A percentile compares a stretch with the other conserved stretches of the same genome.
These are phyloP conservation scores for Pterophyllum scalare DNA, from an alignment of 2,113 vertebrate species.

Conservation along the genomic window DNA sequence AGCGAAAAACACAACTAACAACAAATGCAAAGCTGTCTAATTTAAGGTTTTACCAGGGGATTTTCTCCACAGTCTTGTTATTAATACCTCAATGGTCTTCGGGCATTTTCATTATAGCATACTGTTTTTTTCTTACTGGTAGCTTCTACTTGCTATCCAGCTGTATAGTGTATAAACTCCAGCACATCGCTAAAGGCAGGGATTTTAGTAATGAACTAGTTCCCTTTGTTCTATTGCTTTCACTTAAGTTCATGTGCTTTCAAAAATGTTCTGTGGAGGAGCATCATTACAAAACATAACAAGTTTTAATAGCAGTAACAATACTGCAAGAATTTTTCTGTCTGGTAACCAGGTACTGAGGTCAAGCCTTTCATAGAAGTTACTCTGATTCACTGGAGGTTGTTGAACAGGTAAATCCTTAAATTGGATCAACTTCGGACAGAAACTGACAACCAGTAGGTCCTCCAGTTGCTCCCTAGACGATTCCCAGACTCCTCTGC, in stretches of 20 bases:
- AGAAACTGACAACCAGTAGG: constrained; percentile 18
- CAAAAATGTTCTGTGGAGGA: not conserved
- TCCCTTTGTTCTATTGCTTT: not conserved
- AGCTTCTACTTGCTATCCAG: not conserved
- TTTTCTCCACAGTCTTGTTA: not conserved
- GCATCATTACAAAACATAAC: not conserved
- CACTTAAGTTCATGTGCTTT: not conserved
- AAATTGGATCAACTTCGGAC: constrained; percentile 19
- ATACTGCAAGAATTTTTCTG: not conserved
- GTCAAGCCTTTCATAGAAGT: not conserved
- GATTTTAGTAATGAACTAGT: not conserved
- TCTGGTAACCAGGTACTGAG: not conserved
- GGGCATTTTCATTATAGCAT: not conserved
- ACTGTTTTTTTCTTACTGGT: not conserved
- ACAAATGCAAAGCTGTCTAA: constrained; percentile 9
- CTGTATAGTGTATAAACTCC: not conserved
- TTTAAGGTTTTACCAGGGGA: constrained; percentile 9
- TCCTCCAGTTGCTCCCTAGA: constrained; percentile 13
- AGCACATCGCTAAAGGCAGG: not conserved
- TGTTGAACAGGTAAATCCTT: constrained; percentile 30
- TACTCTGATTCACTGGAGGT: not conserved
- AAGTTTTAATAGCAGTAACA: not conserved
- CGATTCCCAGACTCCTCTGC: constrained; percentile 42
- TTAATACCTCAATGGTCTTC: constrained; percentile 3
- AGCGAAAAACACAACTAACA: not conserved